Evolutionary conservation across 2,797 vertebrate species (phyloP).

Genomic region (Ctenopoma multispine): DNA sequence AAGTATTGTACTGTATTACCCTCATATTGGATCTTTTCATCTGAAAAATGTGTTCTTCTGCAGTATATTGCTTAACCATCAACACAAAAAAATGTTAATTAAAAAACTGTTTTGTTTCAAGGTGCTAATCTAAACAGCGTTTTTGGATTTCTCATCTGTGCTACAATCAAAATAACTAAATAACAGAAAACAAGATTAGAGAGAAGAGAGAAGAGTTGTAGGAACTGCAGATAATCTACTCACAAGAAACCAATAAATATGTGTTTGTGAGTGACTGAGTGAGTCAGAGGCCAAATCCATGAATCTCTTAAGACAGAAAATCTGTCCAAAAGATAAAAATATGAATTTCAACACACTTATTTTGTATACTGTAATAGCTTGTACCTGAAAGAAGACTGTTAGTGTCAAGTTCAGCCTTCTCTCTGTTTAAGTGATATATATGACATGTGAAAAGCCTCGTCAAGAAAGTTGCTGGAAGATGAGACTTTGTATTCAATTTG

Average conservation of each 20-base stretch:
- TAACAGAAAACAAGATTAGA: too few species aligned
- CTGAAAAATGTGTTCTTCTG: too few species aligned
- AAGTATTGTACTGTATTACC: too few species aligned
- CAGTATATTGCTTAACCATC: neutral
- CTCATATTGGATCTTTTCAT: too few species aligned
- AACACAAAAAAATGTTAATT: neutral
- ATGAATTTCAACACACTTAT: slow-evolving; percentile 46
- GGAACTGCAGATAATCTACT: neutral
- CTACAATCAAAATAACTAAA: neutral
- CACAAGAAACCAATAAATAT: slow-evolving; percentile 19
- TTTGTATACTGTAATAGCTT: slow-evolving; percentile 55
- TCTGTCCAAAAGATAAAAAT: slow-evolving; percentile 17
- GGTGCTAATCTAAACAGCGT: neutral
- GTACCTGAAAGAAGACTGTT: slow-evolving; percentile 56
- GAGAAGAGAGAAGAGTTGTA: neutral
- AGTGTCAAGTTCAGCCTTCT: slow-evolving; percentile 59
- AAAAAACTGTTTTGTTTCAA: slow-evolving; percentile 1
- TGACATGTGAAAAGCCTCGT: slow-evolving; percentile 64
- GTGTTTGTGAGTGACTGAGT: slow-evolving; percentile 13
- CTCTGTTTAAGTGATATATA: slow-evolving; percentile 72
- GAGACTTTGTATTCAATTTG: slow-evolving; percentile 76
- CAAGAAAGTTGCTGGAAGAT: slow-evolving; percentile 77
- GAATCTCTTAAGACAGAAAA: slow-evolving; percentile 20
- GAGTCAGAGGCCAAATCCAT: slow-evolving; percentile 20
- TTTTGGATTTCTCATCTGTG: neutral